Evolutionary conservation across 2,113 vertebrate species (phyloP).

Genomic region (Mobula hypostoma): DNA sequence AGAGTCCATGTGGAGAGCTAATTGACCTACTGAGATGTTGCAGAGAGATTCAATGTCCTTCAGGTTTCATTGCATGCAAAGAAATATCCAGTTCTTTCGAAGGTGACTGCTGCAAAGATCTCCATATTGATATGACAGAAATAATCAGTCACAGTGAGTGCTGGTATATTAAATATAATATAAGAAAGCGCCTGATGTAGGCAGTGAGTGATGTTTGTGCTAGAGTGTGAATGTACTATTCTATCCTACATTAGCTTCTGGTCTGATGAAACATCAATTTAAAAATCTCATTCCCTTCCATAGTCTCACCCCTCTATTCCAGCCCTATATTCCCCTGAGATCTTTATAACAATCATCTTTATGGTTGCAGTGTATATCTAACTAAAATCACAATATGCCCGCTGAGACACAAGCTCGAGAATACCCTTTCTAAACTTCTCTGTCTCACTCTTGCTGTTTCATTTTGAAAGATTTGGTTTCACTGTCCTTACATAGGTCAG

Average conservation of each 20-base stretch:
- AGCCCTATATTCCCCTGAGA: neutral
- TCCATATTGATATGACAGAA: neutral
- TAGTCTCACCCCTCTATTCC: neutral
- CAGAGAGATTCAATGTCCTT: constrained; percentile 15
- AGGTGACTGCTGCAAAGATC: neutral
- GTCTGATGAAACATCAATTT: neutral
- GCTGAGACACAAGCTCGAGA: neutral
- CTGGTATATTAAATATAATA: constrained; percentile 3
- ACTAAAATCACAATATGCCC: neutral
- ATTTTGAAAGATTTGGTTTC: neutral
- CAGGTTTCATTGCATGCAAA: neutral
- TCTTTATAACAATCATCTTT: no score
- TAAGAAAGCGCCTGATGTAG: neutral
- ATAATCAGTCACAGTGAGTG: constrained; percentile 14
- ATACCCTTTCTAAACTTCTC: neutral
- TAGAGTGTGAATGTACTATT: neutral
- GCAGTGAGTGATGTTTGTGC: neutral
- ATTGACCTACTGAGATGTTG: neutral
- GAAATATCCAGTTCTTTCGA: neutral
- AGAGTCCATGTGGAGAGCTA: neutral
- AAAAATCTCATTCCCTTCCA: neutral
- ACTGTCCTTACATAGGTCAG: neutral
- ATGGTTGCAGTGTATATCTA: neutral
- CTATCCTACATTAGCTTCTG: neutral
- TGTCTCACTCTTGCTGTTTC: neutral